A percentile compares a stretch with the other conserved stretches of the same genome.
These are phyloP conservation scores for Podarcis raffonei DNA, from an alignment of 2,113 vertebrate species.

Conservation along the genomic window DNA sequence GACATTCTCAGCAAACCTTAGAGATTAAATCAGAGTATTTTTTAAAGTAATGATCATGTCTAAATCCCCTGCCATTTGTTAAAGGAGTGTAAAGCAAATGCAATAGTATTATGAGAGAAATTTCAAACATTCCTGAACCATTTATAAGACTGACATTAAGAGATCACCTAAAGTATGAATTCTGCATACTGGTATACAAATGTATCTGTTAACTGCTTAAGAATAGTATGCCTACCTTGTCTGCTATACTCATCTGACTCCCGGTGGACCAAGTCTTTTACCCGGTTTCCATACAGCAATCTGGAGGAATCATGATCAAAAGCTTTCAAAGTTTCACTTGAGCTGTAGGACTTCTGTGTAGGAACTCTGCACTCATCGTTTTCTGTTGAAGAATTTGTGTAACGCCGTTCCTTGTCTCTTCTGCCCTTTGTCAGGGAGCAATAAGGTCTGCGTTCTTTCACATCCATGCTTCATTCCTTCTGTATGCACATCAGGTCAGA, in stretches of 20 bases:
- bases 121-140: neutral
- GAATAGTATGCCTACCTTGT: slow-evolving; percentile 83
- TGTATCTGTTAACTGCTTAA: neutral
- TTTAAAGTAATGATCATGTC: neutral
- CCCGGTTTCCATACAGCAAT: slow-evolving; percentile 90
- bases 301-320: slow-evolving; percentile 95
- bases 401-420: slow-evolving; percentile 90
- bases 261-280: slow-evolving; percentile 92
- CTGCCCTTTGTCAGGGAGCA: slow-evolving; percentile 97
- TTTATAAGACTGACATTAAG: neutral
- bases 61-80: neutral
- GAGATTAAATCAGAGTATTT: neutral
- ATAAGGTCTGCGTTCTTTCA: slow-evolving; percentile 96
- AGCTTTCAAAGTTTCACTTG: slow-evolving; percentile 95
- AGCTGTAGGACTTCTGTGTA: slow-evolving; percentile 97
- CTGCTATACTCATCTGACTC: slow-evolving; percentile 88
- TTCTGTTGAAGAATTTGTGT: slow-evolving; percentile 87
- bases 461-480: slow-evolving; percentile 98
- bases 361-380: slow-evolving; percentile 92
- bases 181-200: neutral
- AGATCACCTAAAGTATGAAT: neutral
- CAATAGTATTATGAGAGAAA: neutral
- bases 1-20: neutral
- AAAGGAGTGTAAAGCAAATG: neutral
- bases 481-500: slow-evolving; percentile 77